Evolutionary conservation across 2,888 invertebrate genomes (phyloP), one percentile per base, ranked within the genome.

Genomic region (Ichneumoninae sp.): DNA sequence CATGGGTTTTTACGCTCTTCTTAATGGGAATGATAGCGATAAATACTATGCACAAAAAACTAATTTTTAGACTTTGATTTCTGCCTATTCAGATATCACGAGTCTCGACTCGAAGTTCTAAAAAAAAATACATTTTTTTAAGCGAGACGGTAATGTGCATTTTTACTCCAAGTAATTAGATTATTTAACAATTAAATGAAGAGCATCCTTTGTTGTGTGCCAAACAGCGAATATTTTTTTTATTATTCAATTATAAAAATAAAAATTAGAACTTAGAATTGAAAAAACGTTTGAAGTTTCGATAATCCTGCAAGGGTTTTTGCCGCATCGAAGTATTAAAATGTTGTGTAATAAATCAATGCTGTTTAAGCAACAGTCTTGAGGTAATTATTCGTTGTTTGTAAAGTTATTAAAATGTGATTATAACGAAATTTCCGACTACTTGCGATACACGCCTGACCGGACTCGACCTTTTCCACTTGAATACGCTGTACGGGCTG

Each of bases 351-450:
- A 40, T 0, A 0, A 40, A 40, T 40, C 40, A 40, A 10, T 2
- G 40, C 19, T 6, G 19, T n/a, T 40, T 3, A 13, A 72, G 13
- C 30, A 70, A 33, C 7, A 10, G 7, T 16, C 16, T 57, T 44
- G 40, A 16, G 44, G 22, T 72, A 57, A 57, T 72, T 57, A 36
- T 72, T 72, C 57, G 7, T n/a, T 26, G 3, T 57, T 22, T 65
- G 13, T 36, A 75, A 30, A 65, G 52, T 75, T 62, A 65, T 75
- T 75, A 33, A 75, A 75, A 65, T 52, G 74, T n/a, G 26, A 54
- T 57, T 26, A 44, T 30, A 65, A 52, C 52, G 65, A 52, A 75
- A 66, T 75, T 65, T 50, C 30, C 44, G 13, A 36, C 50, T 4
- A 13, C 16, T n/a, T 19, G 47, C 36, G 36, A 52, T 65, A 52